A percentile compares a stretch with the other conserved stretches of the same genome.
phyloP scores from a whole-genome alignment of 2,113 vertebrate species.

The Rhineura floridana region DNA sequence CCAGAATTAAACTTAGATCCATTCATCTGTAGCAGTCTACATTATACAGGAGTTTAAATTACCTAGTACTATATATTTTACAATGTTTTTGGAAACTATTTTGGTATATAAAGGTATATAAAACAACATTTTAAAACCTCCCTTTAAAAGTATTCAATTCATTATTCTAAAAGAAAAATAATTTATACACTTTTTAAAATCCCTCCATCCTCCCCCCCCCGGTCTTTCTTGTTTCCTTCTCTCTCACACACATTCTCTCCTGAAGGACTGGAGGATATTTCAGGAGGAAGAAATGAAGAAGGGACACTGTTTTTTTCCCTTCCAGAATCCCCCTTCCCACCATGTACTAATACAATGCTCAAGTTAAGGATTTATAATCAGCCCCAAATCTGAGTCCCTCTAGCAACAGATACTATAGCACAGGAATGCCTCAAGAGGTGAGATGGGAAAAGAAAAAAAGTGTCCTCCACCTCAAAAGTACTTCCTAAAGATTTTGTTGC shows the following conservation, averaged over 20 bases:
- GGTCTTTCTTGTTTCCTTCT: no score
- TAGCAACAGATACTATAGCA: background rate
- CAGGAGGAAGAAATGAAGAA: background rate
- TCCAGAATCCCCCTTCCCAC: background rate
- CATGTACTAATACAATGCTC: no score
- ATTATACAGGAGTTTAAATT: background rate
- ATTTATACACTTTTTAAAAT: no score
- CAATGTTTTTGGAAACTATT: no score
- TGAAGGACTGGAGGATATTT: no score
- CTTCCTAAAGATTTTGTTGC: background rate
- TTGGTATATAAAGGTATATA: background rate
- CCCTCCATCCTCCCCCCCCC: no score
- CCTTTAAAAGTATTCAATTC: no score
- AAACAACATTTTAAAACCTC: background rate
- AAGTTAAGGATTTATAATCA: no score
- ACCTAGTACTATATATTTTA: background rate
- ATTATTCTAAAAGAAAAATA: no score
- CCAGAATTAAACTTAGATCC: no score
- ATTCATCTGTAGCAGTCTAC: no score
- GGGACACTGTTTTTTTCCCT: no score
- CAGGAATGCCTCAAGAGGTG: background rate
- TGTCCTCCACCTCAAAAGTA: background rate
- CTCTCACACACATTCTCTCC: background rate
- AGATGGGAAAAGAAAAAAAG: background rate
- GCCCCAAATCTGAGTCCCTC: background rate